phyloP scores from a whole-genome alignment of 1,140 invertebrate species.

The Anthonomus grandis region DNA sequence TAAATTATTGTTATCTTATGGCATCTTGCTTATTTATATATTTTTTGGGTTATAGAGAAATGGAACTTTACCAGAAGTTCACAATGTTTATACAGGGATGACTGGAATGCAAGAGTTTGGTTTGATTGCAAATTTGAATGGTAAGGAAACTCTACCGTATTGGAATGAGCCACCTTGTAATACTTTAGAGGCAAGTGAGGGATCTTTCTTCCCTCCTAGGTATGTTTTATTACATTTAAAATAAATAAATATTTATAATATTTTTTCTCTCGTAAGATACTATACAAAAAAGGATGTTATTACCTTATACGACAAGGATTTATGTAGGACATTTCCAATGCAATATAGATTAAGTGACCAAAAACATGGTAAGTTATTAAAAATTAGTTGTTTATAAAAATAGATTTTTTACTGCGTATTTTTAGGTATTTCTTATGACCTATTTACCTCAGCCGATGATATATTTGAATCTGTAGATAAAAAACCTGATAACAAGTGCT shows the following conservation, averaged over 20 bases:
- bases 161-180: slow-evolving; percentile 77
- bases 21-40: no score
- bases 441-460: slow-evolving; percentile 67
- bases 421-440: slow-evolving; percentile 62
- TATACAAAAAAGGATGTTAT: slow-evolving; percentile 69
- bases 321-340: slow-evolving; percentile 76
- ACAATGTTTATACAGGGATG: slow-evolving; percentile 75
- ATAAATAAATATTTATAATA: no score
- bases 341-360: slow-evolving; percentile 63
- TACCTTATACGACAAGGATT: slow-evolving; percentile 79
- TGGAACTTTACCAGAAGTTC: slow-evolving; percentile 74
- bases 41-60: slow-evolving; percentile 61
- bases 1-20: no score
- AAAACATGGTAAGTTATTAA: slow-evolving; percentile 60
- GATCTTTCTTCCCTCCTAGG: slow-evolving; percentile 76
- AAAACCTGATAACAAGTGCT: slow-evolving; percentile 77
- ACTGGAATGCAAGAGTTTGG: slow-evolving; percentile 75
- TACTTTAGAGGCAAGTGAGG: slow-evolving; percentile 78
- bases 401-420: not conserved
- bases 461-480: slow-evolving; percentile 65
- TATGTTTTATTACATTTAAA: no score
- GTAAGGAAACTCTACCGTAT: slow-evolving; percentile 68
- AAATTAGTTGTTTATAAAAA: not conserved
- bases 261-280: no score
- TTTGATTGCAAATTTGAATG: slow-evolving; percentile 72